Evolutionary conservation across 1,140 invertebrate genomes (phyloP), one percentile per base, ranked within the genome.

Genomic region (Heliconius hewitsoni): DNA sequence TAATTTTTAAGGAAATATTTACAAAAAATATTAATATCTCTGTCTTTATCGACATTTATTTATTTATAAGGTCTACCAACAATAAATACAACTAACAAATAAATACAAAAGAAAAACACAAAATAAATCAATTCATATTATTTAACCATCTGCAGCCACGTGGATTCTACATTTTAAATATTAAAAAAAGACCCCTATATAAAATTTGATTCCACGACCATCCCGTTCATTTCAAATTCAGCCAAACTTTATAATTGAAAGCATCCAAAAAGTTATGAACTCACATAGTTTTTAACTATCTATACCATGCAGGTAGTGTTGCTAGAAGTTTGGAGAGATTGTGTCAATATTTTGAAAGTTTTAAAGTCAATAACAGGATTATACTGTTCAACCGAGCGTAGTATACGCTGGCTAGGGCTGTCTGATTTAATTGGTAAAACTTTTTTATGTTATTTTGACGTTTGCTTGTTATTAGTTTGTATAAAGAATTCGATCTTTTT

Each of bases 331-430:
- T 50, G 16, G 42, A 57, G 42, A 76, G 60, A 71, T 76, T 76
- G 57, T 76, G 74, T 76, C 74, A 76, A 76, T 76, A 76, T 76
- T 76, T 76, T 76, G 74, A 70, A 76, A 76, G 57, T 76, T 76
- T 76, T 55, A 76, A 70, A 76, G 74, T 76, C 60, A 76, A 76
- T 76, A 76, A 70, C 74, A 42, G 60, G 57, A n/a, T 76, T 76
- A 71, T 42, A 70, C 74, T 76, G 37, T 70, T 76, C 39, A 30
- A 70, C 55, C 60, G 39, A 37, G 39, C 39, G 71, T 71, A 70
- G 39, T 42, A 66, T 71, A 27, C 18, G 11, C 37, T 70, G 37
- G 30, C 74, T 57, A 66, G 60, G 60, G 60, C 16, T 66, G 60
- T 66, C 60, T 16, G 1, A 66, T 16, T 3, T 66, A 66, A 66